These are phyloP conservation scores for Microtus oregoni DNA, from an alignment of 2,113 vertebrate genomes.

Conservation along the genomic window DNA sequence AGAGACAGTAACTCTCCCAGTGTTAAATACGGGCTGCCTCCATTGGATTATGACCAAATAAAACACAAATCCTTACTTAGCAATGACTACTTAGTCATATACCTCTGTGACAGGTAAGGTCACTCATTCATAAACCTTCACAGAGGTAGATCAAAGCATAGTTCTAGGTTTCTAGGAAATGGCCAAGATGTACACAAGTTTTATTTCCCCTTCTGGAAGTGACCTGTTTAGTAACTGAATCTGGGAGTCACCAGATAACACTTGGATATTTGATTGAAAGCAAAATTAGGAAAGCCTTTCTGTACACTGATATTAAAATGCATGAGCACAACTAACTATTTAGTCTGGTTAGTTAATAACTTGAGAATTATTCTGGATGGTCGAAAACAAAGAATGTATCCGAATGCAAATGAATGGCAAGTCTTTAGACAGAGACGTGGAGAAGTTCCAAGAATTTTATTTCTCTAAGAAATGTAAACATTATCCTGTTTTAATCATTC, in stretches of 20 bases:
- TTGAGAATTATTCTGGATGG: slow-evolving; percentile 62
- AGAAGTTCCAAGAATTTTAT: slow-evolving; percentile 46
- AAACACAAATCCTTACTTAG: background rate
- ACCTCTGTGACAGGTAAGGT: background rate
- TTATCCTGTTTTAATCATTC: background rate
- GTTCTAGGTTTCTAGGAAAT: slow-evolving; percentile 1
- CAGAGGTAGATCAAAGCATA: slow-evolving; percentile 16
- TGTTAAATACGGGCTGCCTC: background rate
- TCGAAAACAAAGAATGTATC: slow-evolving; percentile 47
- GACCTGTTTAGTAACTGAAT: slow-evolving; percentile 49
- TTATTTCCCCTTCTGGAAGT: slow-evolving; percentile 48
- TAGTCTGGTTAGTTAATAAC: slow-evolving; percentile 67
- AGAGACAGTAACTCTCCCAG: background rate
- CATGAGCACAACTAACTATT: slow-evolving; percentile 53
- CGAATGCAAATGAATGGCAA: slow-evolving; percentile 62
- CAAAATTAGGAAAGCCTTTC: slow-evolving; percentile 39
- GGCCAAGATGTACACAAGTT: background rate
- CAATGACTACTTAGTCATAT: background rate
- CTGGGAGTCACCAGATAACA: slow-evolving; percentile 61
- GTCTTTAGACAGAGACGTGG: slow-evolving; percentile 25
- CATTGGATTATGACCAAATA: background rate
- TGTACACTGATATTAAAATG: slow-evolving; percentile 45
- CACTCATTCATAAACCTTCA: background rate
- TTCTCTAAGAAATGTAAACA: slow-evolving; percentile 64
- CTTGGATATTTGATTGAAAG: slow-evolving; percentile 58